Percentiles rank a stretch among this genome's conserved stretches.
Evolutionary conservation across 2,113 vertebrate genomes (phyloP).

Genomic region (Dasyprocta punctata): DNA sequence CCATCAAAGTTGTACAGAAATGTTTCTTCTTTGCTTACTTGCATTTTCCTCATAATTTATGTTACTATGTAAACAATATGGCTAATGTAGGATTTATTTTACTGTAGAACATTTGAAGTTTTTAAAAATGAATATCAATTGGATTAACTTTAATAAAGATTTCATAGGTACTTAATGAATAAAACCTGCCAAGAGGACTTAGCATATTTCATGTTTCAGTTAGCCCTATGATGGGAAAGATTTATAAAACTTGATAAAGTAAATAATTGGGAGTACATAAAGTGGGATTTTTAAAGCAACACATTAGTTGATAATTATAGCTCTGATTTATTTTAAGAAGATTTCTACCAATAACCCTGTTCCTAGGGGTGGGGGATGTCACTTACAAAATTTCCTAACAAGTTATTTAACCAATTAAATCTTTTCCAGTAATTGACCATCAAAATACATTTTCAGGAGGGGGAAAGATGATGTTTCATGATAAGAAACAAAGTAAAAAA

Average conservation of each 20-base stretch:
- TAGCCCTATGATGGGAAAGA: not conserved
- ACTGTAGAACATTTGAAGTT: not conserved
- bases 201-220: constrained; percentile 27
- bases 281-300: constrained; percentile 9
- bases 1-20: not conserved
- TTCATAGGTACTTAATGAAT: not conserved
- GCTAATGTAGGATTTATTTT: not conserved
- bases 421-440: not conserved
- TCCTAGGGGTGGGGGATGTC: not conserved
- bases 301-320: constrained; percentile 44
- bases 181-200: not conserved
- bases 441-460: not conserved
- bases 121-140: not conserved
- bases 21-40: not conserved
- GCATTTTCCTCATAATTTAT: constrained; percentile 6
- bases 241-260: constrained; percentile 41
- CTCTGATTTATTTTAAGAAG: not conserved
- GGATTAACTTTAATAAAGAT: not conserved
- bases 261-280: constrained; percentile 1
- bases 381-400: constrained; percentile 49
- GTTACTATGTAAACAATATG: not conserved
- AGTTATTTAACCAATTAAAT: constrained; percentile 43
- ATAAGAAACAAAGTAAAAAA: constrained; percentile 38
- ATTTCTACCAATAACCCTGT: not conserved
- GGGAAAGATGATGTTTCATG: not conserved